Evolutionary conservation across 2,888 invertebrate species (phyloP), one percentile per base, ranked within the genome.

Genomic region (Globia sparganii): DNA sequence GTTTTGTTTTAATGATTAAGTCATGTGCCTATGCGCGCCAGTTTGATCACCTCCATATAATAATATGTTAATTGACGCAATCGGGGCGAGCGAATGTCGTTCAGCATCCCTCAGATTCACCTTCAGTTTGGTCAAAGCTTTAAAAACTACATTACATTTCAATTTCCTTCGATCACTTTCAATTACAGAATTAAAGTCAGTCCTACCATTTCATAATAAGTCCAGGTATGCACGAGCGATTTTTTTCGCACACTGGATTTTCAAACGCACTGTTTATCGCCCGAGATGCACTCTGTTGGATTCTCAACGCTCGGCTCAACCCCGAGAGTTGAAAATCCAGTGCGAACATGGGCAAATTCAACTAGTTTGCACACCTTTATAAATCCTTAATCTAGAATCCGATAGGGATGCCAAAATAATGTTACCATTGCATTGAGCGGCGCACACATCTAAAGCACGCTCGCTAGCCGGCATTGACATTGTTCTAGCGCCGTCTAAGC

Each of bases 361-460:
- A 21, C 86, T 91, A 0, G 91, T 93, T 0, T 91, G 74, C 70
- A 94, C 91, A 28, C 97, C 94, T 88, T 97, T 97, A 91, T 98
- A 98, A 68, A 98, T 92, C 73, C 97, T 96, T 78, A 98, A 94
- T 89, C 97, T 97, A 25, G 97, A 97, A 75, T 97, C 97, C 0
- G 98, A 98, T 11, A 98, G 92, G 0, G 98, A 97, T 0, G 97
- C 97, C 70, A 98, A 90, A 83, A 97, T 96, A 5, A 95, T 96
- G 61, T 97, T 96, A 56, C 97, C 97, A 37, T 96, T 94, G 0
- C 97, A 87, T 75, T 97, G 95, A 11, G 98, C 96, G 0, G 97
- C 97, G 84, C 97, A 97, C 53, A 98, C 96, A 89, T 98, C 98
- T 43, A 98, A 92, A 18, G 98, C 97, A 0, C 97, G 97, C 83